Percentiles rank a stretch among this genome's conserved stretches.
phyloP scores from a whole-genome alignment of 1,140 invertebrate species.

The Ooceraea biroi region DNA sequence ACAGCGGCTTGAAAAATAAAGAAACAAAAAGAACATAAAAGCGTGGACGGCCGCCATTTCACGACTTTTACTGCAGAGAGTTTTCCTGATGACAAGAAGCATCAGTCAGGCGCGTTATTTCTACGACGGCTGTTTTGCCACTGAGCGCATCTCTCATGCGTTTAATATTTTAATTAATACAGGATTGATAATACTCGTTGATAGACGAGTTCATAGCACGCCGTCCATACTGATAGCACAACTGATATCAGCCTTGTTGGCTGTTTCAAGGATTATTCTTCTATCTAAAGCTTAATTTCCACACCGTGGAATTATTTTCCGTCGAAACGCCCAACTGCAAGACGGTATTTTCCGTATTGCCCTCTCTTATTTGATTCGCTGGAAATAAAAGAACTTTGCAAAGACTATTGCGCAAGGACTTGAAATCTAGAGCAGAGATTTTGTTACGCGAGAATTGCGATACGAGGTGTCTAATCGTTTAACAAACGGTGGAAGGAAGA shows the following conservation, averaged over 20 bases:
- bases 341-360: too few species aligned
- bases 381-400: neutral
- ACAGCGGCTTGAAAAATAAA: conserved; percentile 24
- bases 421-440: neutral
- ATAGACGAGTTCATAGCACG: neutral
- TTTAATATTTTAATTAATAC: conserved; percentile 49
- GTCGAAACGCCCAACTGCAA: too few species aligned
- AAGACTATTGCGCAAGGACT: neutral
- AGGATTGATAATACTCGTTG: neutral
- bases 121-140: neutral
- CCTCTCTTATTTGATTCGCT: neutral
- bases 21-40: conserved; percentile 37
- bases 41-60: conserved; percentile 20
- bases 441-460: conserved; percentile 5
- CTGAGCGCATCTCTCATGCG: neutral
- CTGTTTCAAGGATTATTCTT: neutral
- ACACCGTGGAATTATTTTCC: too few species aligned
- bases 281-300: conserved; percentile 27
- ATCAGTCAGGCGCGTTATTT: conserved; percentile 26
- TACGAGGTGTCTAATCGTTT: conserved; percentile 35
- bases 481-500: conserved; percentile 45
- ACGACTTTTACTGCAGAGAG: conserved; percentile 54
- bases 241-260: neutral
- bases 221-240: neutral
- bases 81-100: conserved; percentile 59